Base-by-base conservation (phyloP, 2,888 invertebrate genomes). In the Apodemia duryi region DNA sequence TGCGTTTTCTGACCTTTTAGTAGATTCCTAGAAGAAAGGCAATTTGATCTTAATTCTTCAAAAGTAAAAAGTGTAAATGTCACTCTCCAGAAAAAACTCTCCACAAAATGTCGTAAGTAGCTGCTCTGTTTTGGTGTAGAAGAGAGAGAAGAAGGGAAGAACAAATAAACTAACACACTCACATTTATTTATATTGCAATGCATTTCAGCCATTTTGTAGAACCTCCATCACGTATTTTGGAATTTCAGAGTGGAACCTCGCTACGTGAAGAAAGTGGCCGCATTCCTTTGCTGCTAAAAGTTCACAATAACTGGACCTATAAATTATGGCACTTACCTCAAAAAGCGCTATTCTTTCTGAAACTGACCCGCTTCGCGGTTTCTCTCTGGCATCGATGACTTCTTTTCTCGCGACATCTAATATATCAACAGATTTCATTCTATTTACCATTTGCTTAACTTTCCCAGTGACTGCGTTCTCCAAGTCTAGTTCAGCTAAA, bases 321-420 rank as follows among this genome's bases (percentile, higher is more conserved):
- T 10, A 28, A 9, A 28, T 21, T 52, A 1, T 46, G 1, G 10
- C 43, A 46, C 46, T 78, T 75, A 89, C 90, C 84, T 90, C 90
- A 74, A 87, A 90, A 32, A 90, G 65, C 2, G 88, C 87, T 2
- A 89, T 86, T 65, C 84, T 88, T 70, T 88, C 85, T 5, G 77
- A 77, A 0, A 90, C 88, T 0, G 86, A 81, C 41, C 79, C 74
- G 68, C 79, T 82, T 41, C 77, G 77, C 0, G 88, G 85, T 71
- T 80, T 77, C 66, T 86, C 86, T 63, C 78, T 85, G 0, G 74
- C 68, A 62, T 71, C 82, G 0, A 83, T 83, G 6, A 76, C 70
- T 21, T 79, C 81, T 46, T 72, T 78, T 46, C 75, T 82, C 7
- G 75, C 75, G 38, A 63, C 49, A 43, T 75, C 76, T 13, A 75